Conservation (phyloP, 2,797 vertebrate genomes). For the Notolabrus celidotus region DNA sequence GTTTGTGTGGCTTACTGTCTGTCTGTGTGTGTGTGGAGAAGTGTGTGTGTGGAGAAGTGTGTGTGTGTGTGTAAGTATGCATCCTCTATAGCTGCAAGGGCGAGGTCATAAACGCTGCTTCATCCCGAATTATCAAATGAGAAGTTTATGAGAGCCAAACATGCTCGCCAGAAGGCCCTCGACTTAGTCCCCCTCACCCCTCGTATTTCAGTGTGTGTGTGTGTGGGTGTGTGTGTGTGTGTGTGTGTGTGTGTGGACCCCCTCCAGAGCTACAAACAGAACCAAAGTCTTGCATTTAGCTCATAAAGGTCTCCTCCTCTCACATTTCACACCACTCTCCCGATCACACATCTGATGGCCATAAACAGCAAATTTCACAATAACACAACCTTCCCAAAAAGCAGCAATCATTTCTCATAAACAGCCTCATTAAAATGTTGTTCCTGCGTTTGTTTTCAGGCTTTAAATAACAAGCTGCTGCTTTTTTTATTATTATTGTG, state of each 20-base stretch:
- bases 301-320: conserved; percentile 41
- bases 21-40: conserved; percentile 41
- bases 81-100: conserved; percentile 54
- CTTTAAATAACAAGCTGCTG: background rate
- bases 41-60: conserved; percentile 17
- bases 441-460: conserved; percentile 34
- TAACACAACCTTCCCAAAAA: conserved; percentile 57
- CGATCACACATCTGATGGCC: conserved; percentile 67
- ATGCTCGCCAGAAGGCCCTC: conserved; percentile 67
- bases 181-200: background rate
- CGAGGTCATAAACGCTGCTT: conserved; percentile 71
- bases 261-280: conserved; percentile 14
- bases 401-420: conserved; percentile 69
- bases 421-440: conserved; percentile 63
- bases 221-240: conserved; percentile 9
- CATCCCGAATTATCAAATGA: conserved; percentile 77
- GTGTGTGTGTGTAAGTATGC: conserved; percentile 42
- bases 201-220: background rate
- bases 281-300: conserved; percentile 17
- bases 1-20: conserved; percentile 71
- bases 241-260: conserved; percentile 2
- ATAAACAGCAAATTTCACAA: conserved; percentile 67
- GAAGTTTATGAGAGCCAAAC: conserved; percentile 77
- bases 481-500: background rate
- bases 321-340: conserved; percentile 42